These are phyloP conservation scores for Eulemur macaco DNA, from an alignment of 2,113 vertebrate genomes.

Conservation along the genomic window DNA sequence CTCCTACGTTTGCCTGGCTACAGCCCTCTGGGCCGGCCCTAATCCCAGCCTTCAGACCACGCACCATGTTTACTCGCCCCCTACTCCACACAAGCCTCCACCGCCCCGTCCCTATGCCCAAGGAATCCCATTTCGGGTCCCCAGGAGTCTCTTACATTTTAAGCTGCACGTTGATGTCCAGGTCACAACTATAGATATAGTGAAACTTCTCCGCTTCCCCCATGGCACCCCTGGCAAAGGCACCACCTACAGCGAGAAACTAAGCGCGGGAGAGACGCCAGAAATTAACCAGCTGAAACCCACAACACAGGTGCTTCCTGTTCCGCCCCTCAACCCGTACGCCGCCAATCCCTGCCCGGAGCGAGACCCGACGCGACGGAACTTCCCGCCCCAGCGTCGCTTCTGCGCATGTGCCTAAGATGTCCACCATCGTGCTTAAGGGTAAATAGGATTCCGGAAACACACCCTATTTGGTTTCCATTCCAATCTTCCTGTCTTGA, in stretches of 20 bases:
- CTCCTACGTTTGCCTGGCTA: rapidly evolving
- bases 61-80: background rate
- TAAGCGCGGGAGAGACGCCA: rapidly evolving
- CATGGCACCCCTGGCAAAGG: slow-evolving; percentile 61
- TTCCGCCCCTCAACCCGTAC: background rate
- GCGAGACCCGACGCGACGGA: background rate
- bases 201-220: slow-evolving; percentile 94
- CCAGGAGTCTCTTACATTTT: slow-evolving; percentile 92
- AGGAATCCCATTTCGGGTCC: background rate
- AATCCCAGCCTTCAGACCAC: background rate
- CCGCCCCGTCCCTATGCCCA: background rate
- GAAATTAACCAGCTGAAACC: rapidly evolving
- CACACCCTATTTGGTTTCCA: rapidly evolving
- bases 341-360: background rate
- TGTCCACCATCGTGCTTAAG: slow-evolving; percentile 59
- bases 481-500: background rate
- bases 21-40: rapidly evolving
- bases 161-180: slow-evolving; percentile 97
- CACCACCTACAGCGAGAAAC: rapidly evolving
- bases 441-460: background rate
- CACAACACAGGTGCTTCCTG: slow-evolving; percentile 43
- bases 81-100: too few relatives aligned
- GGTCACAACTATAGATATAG: slow-evolving; percentile 96
- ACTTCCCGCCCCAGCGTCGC: background rate
- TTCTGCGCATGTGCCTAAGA: background rate